Evolutionary conservation across 2,888 invertebrate genomes (phyloP).

Genomic region (Venustoraphidia nigricollis): DNA sequence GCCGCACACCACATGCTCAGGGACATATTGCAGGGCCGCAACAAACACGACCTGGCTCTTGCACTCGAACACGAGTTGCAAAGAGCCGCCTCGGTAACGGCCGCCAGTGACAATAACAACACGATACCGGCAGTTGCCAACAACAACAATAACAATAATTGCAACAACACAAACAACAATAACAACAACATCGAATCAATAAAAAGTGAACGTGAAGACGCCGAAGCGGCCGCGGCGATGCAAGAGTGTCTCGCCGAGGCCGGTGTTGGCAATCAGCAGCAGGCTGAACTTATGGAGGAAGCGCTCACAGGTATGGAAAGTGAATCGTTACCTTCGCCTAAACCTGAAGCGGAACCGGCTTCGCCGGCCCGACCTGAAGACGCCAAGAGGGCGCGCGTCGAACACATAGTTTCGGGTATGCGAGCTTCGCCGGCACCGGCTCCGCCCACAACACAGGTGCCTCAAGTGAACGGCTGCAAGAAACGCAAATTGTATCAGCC

Average conservation of each 20-base stretch:
- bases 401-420: constrained; percentile 91
- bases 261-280: constrained; percentile 32
- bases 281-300: constrained; percentile 38
- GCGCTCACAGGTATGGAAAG: constrained; percentile 44
- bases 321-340: constrained; percentile 42
- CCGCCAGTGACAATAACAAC: constrained; percentile 32
- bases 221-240: constrained; percentile 30
- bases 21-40: constrained; percentile 78
- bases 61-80: constrained; percentile 48
- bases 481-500: constrained; percentile 93
- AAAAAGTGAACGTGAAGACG: constrained; percentile 21
- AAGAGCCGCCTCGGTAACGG: constrained; percentile 32
- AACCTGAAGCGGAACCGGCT: constrained; percentile 36
- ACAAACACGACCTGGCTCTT: constrained; percentile 62
- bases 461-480: constrained; percentile 82
- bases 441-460: constrained; percentile 24
- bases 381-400: constrained; percentile 84
- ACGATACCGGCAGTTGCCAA: constrained; percentile 34
- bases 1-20: constrained; percentile 72
- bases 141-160: constrained; percentile 38
- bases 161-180: constrained; percentile 20
- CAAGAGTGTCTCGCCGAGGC: constrained; percentile 51
- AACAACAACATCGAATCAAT: background rate
- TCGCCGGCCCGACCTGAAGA: constrained; percentile 46
- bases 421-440: constrained; percentile 68